These are phyloP conservation scores for Neosilurus hyrtlii DNA, from an alignment of 2,797 vertebrate species.

Conservation along the genomic window DNA sequence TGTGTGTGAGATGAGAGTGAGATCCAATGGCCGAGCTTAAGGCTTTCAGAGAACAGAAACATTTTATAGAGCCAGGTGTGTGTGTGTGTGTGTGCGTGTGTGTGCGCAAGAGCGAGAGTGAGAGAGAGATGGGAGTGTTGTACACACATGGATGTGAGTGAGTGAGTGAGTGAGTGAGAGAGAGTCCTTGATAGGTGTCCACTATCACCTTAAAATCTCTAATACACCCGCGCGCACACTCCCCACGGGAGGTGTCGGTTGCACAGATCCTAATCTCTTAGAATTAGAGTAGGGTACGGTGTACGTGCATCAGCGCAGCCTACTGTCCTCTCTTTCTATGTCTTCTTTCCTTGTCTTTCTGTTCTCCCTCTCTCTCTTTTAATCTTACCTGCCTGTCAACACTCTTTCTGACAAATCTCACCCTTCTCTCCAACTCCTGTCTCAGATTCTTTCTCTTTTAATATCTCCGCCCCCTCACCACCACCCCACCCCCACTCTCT, in stretches of 20 bases:
- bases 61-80: background rate
- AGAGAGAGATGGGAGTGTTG: constrained; percentile 32
- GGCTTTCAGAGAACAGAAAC: background rate
- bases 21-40: background rate
- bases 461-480: constrained; percentile 29
- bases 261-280: constrained; percentile 39
- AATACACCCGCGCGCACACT: constrained; percentile 3
- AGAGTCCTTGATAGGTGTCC: constrained; percentile 15
- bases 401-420: constrained; percentile 42
- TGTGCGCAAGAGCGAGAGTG: constrained; percentile 17
- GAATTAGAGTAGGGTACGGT: constrained; percentile 29
- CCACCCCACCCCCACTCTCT: constrained; percentile 10
- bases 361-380: constrained; percentile 4
- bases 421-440: constrained; percentile 22
- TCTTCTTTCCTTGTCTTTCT: background rate
- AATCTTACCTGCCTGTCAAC: constrained; percentile 21
- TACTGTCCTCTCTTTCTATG: background rate
- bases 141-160: constrained; percentile 47
- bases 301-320: constrained; percentile 36
- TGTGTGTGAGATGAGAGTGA: constrained; percentile 3
- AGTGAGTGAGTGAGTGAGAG: constrained; percentile 62
- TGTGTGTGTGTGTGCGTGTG: background rate
- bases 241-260: constrained; percentile 47
- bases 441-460: constrained; percentile 34
- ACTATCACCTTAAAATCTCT: constrained; percentile 12